Conservation (phyloP, 2,113 vertebrate genomes). For the Balaeniceps rex region DNA sequence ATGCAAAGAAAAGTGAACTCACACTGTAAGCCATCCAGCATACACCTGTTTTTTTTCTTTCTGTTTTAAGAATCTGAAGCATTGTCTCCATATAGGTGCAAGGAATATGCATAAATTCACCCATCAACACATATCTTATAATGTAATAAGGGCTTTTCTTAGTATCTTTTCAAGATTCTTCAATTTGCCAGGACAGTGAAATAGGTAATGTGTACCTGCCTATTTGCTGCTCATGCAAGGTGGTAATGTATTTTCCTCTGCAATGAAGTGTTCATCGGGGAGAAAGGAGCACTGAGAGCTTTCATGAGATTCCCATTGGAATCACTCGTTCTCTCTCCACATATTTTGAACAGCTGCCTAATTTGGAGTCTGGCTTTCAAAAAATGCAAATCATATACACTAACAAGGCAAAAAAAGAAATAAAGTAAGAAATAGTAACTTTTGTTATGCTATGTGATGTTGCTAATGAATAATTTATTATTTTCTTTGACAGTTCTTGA, state of each 20-base stretch:
- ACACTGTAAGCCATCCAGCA: background rate
- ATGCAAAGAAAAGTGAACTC: background rate
- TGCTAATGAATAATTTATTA: background rate
- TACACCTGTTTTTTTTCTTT: background rate
- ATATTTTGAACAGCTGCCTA: slow-evolving; percentile 3
- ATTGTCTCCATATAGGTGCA: background rate
- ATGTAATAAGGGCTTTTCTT: background rate
- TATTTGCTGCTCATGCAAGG: background rate
- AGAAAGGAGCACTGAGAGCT: background rate
- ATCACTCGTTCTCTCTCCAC: background rate
- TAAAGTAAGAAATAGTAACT: background rate
- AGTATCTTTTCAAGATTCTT: background rate
- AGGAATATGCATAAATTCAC: background rate
- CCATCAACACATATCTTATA: background rate
- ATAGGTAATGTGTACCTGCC: background rate
- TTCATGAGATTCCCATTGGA: background rate
- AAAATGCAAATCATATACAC: background rate
- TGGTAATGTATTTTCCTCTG: background rate
- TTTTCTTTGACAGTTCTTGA: background rate
- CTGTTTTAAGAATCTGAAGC: background rate
- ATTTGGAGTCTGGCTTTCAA: slow-evolving; percentile 8
- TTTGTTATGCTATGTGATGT: background rate
- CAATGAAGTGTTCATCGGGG: background rate
- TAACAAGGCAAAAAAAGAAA: background rate
- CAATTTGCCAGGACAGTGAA: background rate